Conservation (phyloP, 64 coral and sea anemone species). For the Pachyseris speciosa region DNA sequence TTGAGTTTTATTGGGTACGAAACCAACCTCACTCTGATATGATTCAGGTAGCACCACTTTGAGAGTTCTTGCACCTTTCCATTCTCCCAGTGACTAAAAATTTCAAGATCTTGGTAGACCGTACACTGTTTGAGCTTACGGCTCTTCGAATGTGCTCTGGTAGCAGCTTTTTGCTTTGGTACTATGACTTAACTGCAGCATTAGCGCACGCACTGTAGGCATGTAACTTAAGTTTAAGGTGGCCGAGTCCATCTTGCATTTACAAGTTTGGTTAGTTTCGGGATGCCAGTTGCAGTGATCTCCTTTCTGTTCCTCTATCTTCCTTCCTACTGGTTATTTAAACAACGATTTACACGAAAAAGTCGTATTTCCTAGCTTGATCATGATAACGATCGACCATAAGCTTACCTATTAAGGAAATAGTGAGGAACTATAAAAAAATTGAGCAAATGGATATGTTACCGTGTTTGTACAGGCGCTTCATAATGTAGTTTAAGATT, state of each 20-base stretch:
- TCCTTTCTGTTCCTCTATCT: neutral
- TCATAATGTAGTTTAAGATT: neutral
- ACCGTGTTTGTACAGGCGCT: neutral
- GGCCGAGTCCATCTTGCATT: too few relatives aligned
- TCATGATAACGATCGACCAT: neutral
- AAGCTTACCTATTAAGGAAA: constrained; percentile 21
- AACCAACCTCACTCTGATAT: neutral
- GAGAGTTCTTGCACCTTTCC: neutral
- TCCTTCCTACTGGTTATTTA: neutral
- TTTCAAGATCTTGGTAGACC: neutral
- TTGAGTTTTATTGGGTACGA: neutral
- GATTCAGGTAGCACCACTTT: neutral
- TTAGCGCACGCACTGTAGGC: too few relatives aligned
- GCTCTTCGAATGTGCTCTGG: neutral
- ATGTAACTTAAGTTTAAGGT: too few relatives aligned
- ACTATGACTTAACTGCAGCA: neutral
- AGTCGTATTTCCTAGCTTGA: neutral
- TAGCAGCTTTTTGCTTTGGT: neutral
- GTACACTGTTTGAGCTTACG: neutral
- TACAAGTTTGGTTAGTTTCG: too few relatives aligned
- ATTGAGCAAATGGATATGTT: neutral
- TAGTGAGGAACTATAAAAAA: neutral
- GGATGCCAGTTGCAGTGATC: neutral
- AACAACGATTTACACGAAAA: neutral
- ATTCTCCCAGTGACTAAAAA: neutral